Evolutionary conservation across 1,140 invertebrate species (phyloP), one percentile per base, ranked within the genome.

Genomic region (Danaus plexippus): DNA sequence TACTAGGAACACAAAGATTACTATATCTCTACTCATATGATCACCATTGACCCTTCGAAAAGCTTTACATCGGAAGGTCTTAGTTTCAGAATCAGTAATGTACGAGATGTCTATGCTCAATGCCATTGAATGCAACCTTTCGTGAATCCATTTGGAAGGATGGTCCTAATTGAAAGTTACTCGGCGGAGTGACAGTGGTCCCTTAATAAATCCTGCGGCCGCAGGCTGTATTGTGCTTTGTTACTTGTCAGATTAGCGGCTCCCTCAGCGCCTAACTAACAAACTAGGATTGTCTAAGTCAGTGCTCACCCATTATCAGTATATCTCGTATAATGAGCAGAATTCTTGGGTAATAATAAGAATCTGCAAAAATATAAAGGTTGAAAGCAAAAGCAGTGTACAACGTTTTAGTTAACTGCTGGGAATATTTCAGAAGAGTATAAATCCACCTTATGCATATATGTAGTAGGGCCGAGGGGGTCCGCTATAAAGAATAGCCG

Each of bases 181-280:
- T 72, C 66, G 73, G 63, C 47, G 55, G 68, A 79, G 69, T 81
- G 77, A 77, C 74, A 73, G 69, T 67, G 76, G 73, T 67, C 69
- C 72, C 72, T 75, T 82, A 80, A 77, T 71, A 72, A 74, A 73
- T 70, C 69, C 58, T 59, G 59, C 60, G 65, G 66, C 69, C 68
- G 62, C 70, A 70, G 63, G 68, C 68, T 64, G 59, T 66, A 67
- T 69, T 76, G 69, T 73, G 69, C 69, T 71, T 75, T 73, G 75
- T 82, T 78, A 59, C 64, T 72, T 82, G 79, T 82, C 79, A 80
- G 79, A 82, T 82, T 82, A 82, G 67, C 67, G 63, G 48, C 66
- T 75, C 77, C 71, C 77, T 71, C 67, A 72, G 69, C 73, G 70
- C 71, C 70, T 73, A 58, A 60, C 63, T 71, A 74, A 72, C 74